Base-by-base conservation (phyloP, 2,113 vertebrate genomes). In the Gobio gobio region DNA sequence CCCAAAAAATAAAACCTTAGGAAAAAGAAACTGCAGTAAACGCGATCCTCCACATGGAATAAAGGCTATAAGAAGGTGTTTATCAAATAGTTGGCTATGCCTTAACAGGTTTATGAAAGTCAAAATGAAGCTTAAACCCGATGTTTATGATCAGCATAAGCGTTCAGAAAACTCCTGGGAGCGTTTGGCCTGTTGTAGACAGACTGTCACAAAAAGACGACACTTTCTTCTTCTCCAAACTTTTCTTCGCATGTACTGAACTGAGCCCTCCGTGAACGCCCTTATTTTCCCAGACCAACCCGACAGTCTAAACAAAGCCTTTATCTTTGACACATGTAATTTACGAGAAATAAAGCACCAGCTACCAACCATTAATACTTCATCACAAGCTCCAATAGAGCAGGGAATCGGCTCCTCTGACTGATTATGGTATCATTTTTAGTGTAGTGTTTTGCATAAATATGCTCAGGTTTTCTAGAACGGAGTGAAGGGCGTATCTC, bases 361-460 rank as follows among this genome's bases (percentile, higher is more conserved):
- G 88, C 89, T 86, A 87, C 85, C 81, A 86, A 85, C 92, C 94
- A 94, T 94, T 94, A 94, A 93, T 91, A 92, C 91, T 93, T 94
- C 93, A 94, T 95, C 93, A 93, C 90, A 92, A 85, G 94, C 94
- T 94, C 93, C 94, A 93, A 88, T 94, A 95, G 94, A 95, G 93
- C 94, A 94, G 83, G 85, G 92, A 93, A 92, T 93, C 90, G 78
- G 88, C 86, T 90, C 87, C 90, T 92, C 89, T 94, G 92, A 94
- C 90, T 95, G 93, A 95, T 94, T 94, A 93, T 89, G 90, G 94
- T 92, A 94, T 94, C 93, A 93, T 88, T 92, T 92, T 94, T 92
- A 91, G 88, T 93, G 90, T 90, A 92, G 85, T 92, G 89, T 89
- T 94, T 94, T 93, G 92, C 92, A 93, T 92, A 91, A 89, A 93